Evolutionary conservation across 1,140 invertebrate genomes (phyloP).

Genomic region (Brachionus plicatilis): DNA sequence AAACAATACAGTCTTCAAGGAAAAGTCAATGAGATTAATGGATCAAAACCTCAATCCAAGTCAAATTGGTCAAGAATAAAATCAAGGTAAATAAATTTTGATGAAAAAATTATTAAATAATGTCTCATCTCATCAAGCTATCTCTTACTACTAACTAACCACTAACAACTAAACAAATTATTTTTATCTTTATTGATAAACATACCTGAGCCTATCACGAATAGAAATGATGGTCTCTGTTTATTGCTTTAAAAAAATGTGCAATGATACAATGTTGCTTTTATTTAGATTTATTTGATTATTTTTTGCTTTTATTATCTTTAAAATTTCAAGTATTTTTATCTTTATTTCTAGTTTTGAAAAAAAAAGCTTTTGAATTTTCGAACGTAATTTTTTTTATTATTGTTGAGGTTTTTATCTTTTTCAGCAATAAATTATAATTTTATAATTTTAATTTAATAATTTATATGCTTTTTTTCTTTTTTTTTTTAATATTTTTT

Average conservation of each 20-base stretch:
- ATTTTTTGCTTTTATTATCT: not conserved
- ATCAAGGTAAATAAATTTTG: not conserved
- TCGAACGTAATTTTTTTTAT: not conserved
- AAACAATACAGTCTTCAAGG: not conserved
- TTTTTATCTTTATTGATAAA: not conserved
- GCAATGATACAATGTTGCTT: not conserved
- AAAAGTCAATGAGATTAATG: not conserved
- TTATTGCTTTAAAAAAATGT: not conserved
- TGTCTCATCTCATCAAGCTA: not conserved
- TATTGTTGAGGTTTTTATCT: not conserved
- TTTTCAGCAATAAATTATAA: not conserved
- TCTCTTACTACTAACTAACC: not conserved
- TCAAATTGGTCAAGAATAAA: slow-evolving; percentile 4
- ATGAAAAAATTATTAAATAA: not conserved
- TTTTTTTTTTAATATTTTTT: not conserved
- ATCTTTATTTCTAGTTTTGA: not conserved
- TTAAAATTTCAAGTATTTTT: not conserved
- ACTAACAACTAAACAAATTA: not conserved
- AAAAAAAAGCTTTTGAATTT: not conserved
- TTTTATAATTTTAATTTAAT: not conserved
- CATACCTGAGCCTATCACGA: not conserved
- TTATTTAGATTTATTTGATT: not conserved
- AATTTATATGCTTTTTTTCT: not conserved
- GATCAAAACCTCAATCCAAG: not conserved
- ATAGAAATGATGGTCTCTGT: not conserved